A percentile compares a stretch with the other conserved stretches of the same genome.
These are phyloP conservation scores for Nothobranchius kuhntae DNA, from an alignment of 2,113 vertebrate species.

Conservation along the genomic window DNA sequence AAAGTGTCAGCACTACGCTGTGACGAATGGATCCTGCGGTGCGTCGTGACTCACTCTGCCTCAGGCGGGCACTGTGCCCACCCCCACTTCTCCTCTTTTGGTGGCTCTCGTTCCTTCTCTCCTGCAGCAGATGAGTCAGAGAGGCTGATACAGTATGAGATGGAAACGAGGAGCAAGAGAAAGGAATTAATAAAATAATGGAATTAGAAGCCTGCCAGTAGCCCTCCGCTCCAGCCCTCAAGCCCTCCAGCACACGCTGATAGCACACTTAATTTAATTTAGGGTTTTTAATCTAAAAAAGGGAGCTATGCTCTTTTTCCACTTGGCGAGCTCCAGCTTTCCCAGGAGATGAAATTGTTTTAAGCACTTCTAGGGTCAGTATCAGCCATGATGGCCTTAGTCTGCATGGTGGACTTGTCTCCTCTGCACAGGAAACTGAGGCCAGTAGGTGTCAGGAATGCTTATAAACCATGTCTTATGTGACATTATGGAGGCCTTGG, in stretches of 20 bases:
- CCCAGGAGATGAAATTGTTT: constrained; percentile 65
- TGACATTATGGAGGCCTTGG: background rate
- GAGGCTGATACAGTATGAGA: constrained; percentile 64
- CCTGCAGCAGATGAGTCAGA: constrained; percentile 73
- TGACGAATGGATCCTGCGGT: constrained; percentile 70
- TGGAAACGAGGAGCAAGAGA: constrained; percentile 40
- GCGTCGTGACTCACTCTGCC: constrained; percentile 71
- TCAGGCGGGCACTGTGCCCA: constrained; percentile 51
- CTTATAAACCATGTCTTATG: constrained; percentile 36
- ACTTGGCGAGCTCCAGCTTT: constrained; percentile 59
- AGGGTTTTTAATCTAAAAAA: constrained; percentile 64
- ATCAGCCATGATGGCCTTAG: constrained; percentile 46
- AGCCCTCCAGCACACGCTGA: constrained; percentile 28
- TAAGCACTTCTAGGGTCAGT: constrained; percentile 69
- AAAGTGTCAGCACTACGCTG: constrained; percentile 45
- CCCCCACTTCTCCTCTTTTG: constrained; percentile 46
- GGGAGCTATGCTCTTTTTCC: constrained; percentile 33
- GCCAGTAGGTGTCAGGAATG: constrained; percentile 33
- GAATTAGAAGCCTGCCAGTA: constrained; percentile 56
- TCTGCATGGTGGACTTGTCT: constrained; percentile 28
- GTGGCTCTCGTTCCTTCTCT: constrained; percentile 54
- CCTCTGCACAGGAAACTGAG: constrained; percentile 19
- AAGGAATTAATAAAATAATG: constrained; percentile 64
- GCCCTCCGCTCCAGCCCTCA: constrained; percentile 26
- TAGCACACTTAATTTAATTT: constrained; percentile 71